These are phyloP conservation scores for Meta bourneti DNA, from an alignment of 2,888 invertebrate genomes.

Conservation along the genomic window DNA sequence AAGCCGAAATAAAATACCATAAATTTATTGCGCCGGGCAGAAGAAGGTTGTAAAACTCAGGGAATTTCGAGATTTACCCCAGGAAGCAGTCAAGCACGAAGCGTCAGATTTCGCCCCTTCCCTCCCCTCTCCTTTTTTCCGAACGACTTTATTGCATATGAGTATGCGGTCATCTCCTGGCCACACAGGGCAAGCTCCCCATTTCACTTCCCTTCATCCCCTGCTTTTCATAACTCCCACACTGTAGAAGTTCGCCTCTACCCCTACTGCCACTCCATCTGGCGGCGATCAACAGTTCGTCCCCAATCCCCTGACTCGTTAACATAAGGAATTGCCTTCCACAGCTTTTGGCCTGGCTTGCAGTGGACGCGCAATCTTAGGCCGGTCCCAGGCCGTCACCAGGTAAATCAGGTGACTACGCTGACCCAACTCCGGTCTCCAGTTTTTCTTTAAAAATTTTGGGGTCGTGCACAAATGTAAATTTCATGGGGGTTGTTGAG, in stretches of 20 bases:
- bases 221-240: conserved; percentile 21
- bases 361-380: conserved; percentile 10
- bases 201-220: not conserved
- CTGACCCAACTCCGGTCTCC: conserved; percentile 1
- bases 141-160: conserved; percentile 56
- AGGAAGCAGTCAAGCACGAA: conserved; percentile 28
- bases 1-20: conserved; percentile 52
- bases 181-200: conserved; percentile 1
- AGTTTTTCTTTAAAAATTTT: not conserved
- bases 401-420: conserved; percentile 46
- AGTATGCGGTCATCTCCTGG: conserved; percentile 40
- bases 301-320: conserved; percentile 43
- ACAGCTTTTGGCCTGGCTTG: not conserved
- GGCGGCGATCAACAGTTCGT: conserved; percentile 48
- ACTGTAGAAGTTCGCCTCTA: not conserved
- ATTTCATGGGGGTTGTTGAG: not conserved
- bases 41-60: conserved; percentile 43
- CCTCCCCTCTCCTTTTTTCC: not conserved
- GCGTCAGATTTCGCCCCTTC: conserved; percentile 20
- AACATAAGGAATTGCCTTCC: conserved; percentile 49
- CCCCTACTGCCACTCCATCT: conserved; percentile 6
- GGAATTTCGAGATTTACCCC: conserved; percentile 17
- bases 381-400: conserved; percentile 30
- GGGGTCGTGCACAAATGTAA: conserved; percentile 8
- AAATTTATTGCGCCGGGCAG: conserved; percentile 38